phyloP scores from a whole-genome alignment of 2,888 invertebrate species.

The Boloria selene region DNA sequence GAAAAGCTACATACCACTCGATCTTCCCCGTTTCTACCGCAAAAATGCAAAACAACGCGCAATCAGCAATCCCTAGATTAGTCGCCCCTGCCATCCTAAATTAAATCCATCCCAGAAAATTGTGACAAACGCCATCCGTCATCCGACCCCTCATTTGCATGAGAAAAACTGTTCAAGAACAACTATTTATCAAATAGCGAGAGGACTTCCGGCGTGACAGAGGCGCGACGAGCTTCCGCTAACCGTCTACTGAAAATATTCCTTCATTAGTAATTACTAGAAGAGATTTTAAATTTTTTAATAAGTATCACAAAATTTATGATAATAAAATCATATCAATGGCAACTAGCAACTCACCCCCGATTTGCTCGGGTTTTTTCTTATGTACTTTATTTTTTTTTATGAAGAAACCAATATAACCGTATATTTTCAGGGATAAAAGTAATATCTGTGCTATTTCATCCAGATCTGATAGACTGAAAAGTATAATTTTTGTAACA shows the following conservation, averaged over 20 bases:
- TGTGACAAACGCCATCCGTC: constrained; percentile 80
- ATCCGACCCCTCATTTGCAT: constrained; percentile 80
- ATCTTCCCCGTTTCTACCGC: constrained; percentile 34
- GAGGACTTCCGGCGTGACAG: constrained; percentile 78
- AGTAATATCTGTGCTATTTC: too few species aligned
- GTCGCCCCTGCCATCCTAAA: constrained; percentile 71
- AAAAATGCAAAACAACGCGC: constrained; percentile 49
- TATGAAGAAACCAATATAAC: too few species aligned
- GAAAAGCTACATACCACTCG: constrained; percentile 36
- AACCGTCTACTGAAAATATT: constrained; percentile 51
- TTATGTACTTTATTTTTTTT: too few species aligned
- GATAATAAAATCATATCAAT: too few species aligned
- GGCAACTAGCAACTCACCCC: too few species aligned
- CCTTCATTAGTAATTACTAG: neutral
- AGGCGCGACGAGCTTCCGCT: constrained; percentile 78
- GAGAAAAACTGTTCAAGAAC: constrained; percentile 81
- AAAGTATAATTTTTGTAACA: too few species aligned
- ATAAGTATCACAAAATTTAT: too few species aligned
- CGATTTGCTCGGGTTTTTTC: too few species aligned
- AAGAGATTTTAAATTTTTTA: neutral
- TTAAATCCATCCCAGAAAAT: constrained; percentile 80
- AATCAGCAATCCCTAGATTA: constrained; percentile 64
- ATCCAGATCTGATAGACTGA: too few species aligned
- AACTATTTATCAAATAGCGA: constrained; percentile 82
- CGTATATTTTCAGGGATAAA: too few species aligned